phyloP scores from a whole-genome alignment of 1,140 invertebrate species.

The Trinorchestia longiramus region DNA sequence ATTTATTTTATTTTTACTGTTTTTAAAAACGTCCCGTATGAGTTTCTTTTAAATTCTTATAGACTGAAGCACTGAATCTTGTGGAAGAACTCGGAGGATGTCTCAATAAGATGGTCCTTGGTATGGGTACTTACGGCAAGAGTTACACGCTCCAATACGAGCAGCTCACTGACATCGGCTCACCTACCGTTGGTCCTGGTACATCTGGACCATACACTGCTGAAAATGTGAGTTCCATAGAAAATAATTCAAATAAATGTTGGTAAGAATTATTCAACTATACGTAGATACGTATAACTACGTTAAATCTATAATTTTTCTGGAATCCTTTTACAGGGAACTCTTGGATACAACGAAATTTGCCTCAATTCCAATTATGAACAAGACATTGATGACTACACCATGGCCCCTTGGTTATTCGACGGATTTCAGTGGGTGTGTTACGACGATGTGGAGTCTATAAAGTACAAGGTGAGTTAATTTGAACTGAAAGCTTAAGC shows the following conservation, averaged over 20 bases:
- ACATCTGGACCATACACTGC: conserved; percentile 78
- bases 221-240: neutral
- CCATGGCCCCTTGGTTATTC: conserved; percentile 50
- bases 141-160: neutral
- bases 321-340: conserved; percentile 51
- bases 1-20: no score
- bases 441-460: conserved; percentile 41
- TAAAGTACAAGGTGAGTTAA: conserved; percentile 37
- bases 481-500: neutral
- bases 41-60: conserved; percentile 58
- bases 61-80: conserved; percentile 80
- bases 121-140: conserved; percentile 88
- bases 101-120: conserved; percentile 84
- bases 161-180: conserved; percentile 9
- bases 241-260: neutral
- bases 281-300: neutral
- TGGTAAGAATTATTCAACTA: neutral
- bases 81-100: conserved; percentile 88
- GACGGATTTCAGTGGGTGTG: conserved; percentile 45
- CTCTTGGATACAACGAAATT: conserved; percentile 66
- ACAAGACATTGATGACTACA: conserved; percentile 67
- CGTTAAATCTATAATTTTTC: neutral
- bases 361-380: neutral
- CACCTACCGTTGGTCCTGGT: neutral
- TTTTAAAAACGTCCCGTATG: no score